A percentile compares a stretch with the other conserved stretches of the same genome.
These are phyloP conservation scores for Apocheima hispidaria DNA, from an alignment of 2,888 invertebrate species.

Conservation along the genomic window DNA sequence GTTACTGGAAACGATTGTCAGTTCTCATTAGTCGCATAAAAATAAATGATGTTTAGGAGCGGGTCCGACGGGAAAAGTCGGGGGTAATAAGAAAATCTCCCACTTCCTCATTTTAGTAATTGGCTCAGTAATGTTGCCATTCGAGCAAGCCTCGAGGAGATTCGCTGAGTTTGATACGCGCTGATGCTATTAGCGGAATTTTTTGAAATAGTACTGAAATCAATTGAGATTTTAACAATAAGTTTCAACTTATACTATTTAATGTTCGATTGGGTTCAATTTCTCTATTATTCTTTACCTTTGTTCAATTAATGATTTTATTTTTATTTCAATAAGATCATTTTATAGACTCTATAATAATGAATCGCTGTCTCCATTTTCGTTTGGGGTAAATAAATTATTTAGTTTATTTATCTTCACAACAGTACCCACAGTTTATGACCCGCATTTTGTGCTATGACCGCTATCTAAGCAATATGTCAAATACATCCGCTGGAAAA, in stretches of 20 bases:
- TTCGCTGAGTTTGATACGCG: constrained; percentile 19
- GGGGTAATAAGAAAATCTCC: constrained; percentile 49
- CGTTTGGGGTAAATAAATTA: background rate
- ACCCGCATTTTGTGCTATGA: constrained; percentile 58
- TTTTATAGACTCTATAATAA: no score
- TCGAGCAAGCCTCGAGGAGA: constrained; percentile 20
- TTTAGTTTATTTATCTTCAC: background rate
- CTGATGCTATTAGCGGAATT: background rate
- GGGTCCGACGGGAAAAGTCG: constrained; percentile 52
- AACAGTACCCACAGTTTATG: constrained; percentile 60
- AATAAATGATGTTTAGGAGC: constrained; percentile 72
- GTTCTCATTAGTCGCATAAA: constrained; percentile 77
- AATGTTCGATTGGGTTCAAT: no score
- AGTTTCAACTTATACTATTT: no score
- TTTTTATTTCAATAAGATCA: no score
- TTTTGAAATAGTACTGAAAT: no score
- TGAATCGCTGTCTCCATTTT: no score
- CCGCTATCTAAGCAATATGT: constrained; percentile 82
- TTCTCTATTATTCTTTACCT: no score
- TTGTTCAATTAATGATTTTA: no score
- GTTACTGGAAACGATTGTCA: constrained; percentile 65
- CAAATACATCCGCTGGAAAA: constrained; percentile 79
- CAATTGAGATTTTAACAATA: no score
- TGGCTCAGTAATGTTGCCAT: constrained; percentile 47
- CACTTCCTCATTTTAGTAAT: constrained; percentile 60